Evolutionary conservation across 2,888 invertebrate species (phyloP).

Genomic region (Perizoma affinitatum): DNA sequence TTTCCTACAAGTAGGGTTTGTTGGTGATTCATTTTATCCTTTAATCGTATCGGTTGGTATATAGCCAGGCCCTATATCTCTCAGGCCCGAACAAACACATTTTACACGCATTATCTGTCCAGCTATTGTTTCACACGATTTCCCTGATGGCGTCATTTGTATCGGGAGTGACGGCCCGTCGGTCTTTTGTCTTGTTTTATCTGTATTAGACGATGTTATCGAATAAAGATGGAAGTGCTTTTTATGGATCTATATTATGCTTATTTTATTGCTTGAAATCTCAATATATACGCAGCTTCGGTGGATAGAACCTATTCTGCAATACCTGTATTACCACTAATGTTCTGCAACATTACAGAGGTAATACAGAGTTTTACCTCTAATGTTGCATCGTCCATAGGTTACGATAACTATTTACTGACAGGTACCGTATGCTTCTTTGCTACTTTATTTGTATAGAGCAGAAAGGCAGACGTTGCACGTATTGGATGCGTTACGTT

Average conservation of each 20-base stretch:
- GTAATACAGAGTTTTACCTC: too few relatives aligned
- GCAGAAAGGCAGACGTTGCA: too few relatives aligned
- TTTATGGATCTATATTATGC: constrained; percentile 18
- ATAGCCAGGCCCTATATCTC: constrained; percentile 27
- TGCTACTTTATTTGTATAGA: too few relatives aligned
- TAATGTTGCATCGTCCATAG: too few relatives aligned
- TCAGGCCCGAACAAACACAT: constrained; percentile 45
- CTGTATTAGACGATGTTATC: constrained; percentile 36
- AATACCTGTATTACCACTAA: too few relatives aligned
- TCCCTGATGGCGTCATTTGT: constrained; percentile 51
- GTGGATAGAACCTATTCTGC: too few relatives aligned
- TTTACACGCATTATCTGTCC: constrained; percentile 59
- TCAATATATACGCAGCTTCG: not conserved
- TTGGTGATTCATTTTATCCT: not conserved
- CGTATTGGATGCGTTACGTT: too few relatives aligned
- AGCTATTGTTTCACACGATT: constrained; percentile 61
- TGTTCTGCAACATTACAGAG: too few relatives aligned
- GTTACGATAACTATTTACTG: too few relatives aligned
- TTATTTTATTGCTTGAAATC: constrained; percentile 7
- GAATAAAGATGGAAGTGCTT: constrained; percentile 28
- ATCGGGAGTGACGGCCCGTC: constrained; percentile 47
- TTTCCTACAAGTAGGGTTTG: too few relatives aligned
- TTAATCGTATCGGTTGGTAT: constrained; percentile 14
- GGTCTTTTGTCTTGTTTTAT: constrained; percentile 49
- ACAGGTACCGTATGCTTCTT: too few relatives aligned